Evolutionary conservation across 2,797 vertebrate species (phyloP).

Genomic region (Gobio occitaniae): DNA sequence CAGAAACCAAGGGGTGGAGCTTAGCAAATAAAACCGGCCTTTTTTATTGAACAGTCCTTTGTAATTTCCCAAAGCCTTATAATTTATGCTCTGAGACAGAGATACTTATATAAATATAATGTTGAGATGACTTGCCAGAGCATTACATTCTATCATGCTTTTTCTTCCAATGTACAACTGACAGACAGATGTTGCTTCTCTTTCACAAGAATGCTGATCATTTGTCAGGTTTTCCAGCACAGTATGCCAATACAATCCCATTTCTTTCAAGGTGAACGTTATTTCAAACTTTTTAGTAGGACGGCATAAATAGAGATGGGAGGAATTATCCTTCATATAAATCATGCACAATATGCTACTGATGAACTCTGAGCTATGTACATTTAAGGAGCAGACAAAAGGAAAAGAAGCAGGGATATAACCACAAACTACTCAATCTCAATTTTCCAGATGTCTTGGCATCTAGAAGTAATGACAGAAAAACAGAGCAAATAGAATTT

Average conservation of each 20-base stretch:
- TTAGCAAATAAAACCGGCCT: background rate
- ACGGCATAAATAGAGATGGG: constrained; percentile 5
- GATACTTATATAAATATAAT: constrained; percentile 47
- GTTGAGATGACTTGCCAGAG: constrained; percentile 36
- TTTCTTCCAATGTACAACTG: constrained; percentile 22
- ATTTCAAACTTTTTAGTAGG: constrained; percentile 44
- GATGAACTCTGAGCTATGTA: constrained; percentile 20
- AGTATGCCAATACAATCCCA: constrained; percentile 26
- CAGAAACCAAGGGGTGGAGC: background rate
- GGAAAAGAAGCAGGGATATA: background rate
- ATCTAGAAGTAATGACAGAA: constrained; percentile 18
- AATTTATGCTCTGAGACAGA: constrained; percentile 23
- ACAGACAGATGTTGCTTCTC: constrained; percentile 40
- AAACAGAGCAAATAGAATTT: constrained; percentile 20
- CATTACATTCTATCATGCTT: constrained; percentile 33
- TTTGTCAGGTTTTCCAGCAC: constrained; percentile 41
- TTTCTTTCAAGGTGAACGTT: constrained; percentile 32
- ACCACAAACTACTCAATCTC: constrained; percentile 20
- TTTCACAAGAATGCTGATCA: constrained; percentile 21
- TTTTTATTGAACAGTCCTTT: background rate
- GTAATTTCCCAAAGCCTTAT: constrained; percentile 27
- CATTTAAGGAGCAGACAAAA: constrained; percentile 9
- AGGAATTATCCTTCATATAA: constrained; percentile 32
- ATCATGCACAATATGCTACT: constrained; percentile 37
- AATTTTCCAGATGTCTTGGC: constrained; percentile 43